Conservation (phyloP, 2,113 vertebrate species). For the Vicugna pacos region DNA sequence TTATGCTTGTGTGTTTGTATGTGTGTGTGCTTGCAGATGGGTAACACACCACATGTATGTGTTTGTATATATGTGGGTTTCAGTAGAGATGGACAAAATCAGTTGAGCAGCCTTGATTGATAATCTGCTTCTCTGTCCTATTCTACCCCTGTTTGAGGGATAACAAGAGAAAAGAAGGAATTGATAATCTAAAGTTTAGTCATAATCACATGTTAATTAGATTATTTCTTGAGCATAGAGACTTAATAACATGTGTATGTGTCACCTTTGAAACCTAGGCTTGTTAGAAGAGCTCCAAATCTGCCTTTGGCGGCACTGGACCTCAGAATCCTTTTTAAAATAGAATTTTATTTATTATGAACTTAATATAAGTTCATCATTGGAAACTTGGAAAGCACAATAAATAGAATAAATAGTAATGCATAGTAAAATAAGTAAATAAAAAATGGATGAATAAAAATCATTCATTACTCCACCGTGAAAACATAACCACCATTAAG, state of each 20-base stretch:
- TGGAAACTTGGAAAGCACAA: not conserved
- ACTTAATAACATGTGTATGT: not conserved
- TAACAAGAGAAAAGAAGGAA: constrained; percentile 26
- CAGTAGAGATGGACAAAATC: not conserved
- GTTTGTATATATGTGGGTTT: not conserved
- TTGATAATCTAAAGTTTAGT: not conserved
- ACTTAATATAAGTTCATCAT: not conserved
- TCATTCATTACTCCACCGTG: not conserved
- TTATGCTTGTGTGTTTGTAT: not conserved
- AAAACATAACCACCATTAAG: not conserved
- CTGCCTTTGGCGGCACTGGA: not conserved
- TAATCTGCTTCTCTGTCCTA: not conserved
- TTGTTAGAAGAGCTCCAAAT: not conserved
- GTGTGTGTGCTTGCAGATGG: not conserved
- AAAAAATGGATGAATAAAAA: not conserved
- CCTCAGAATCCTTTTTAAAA: not conserved
- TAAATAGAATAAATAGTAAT: not conserved
- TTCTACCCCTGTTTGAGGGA: not conserved
- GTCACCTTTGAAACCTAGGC: not conserved
- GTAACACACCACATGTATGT: not conserved
- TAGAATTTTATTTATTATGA: not conserved
- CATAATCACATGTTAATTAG: not conserved
- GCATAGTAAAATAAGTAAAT: not conserved
- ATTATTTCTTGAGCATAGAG: not conserved
- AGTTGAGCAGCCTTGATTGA: not conserved